Conservation (phyloP, 2,888 invertebrate genomes). For the Nephrotoma flavescens region DNA sequence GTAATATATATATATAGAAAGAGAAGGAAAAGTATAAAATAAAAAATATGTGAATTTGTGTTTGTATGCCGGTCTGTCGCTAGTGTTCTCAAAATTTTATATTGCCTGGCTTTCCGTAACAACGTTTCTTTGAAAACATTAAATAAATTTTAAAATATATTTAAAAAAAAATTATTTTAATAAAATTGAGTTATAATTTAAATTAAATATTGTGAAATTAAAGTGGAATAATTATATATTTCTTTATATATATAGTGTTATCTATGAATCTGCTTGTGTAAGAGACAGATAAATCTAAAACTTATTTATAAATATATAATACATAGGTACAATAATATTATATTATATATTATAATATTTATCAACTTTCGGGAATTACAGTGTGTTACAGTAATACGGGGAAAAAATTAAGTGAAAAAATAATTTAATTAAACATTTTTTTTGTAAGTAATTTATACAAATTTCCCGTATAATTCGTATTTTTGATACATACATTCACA, state of each 20-base stretch:
- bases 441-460: neutral
- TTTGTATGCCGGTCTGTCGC: slow-evolving; percentile 4
- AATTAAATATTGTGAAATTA: neutral
- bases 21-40: neutral
- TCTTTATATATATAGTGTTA: neutral
- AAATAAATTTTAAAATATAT: neutral
- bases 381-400: neutral
- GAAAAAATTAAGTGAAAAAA: neutral
- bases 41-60: neutral
- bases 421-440: neutral
- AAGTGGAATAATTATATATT: neutral
- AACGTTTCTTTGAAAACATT: slow-evolving; percentile 4
- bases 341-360: neutral
- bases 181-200: neutral
- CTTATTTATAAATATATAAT: neutral
- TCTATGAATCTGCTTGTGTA: neutral
- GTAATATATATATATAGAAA: neutral
- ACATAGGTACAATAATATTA: neutral
- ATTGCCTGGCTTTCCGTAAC: slow-evolving; percentile 5
- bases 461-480: neutral
- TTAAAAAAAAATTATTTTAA: neutral
- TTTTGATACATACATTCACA: neutral
- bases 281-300: neutral
- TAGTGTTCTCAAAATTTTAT: slow-evolving; percentile 3
- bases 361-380: neutral